Evolutionary conservation across 2,113 vertebrate genomes (phyloP), one percentile per base, ranked within the genome.

Genomic region (Peromyscus polionotus): DNA sequence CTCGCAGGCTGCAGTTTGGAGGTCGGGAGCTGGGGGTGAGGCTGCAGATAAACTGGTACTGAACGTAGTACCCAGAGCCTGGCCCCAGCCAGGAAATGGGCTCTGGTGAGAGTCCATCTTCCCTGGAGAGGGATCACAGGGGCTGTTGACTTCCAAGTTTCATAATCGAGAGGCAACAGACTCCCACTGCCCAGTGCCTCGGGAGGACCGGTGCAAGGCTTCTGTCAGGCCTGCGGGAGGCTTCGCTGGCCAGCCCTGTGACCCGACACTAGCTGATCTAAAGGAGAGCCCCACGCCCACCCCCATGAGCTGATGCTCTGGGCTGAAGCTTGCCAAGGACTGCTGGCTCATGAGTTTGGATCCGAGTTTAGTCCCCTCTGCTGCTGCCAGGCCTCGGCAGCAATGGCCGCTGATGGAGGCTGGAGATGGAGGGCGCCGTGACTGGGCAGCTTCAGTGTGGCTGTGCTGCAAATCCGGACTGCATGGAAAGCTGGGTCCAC

Each of bases 131-230:
- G n/a, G 33, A 67, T 20, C 22, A 12, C 14, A 4, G 4, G 57
- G 42, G 31, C 57, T 42, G 20, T 0, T 13, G 3, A 42, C 39
- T 95, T 93, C 76, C 13, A 76, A 65, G n/a, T 65, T 85, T 77
- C 90, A 89, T 81, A 81, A 96, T 63, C 84, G 77, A 93, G 65
- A 91, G 36, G 81, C 7, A 0, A 68, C 90, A 94, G 70, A 51
- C 16, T 92, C 85, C 80, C 45, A 51, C 51, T 90, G 95, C 76
- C 92, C 57, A 16, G 31, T 89, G 16, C 90, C 5, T 22, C 42
- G 39, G 24, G 75, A 91, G 65, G 54, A 61, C 76, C 42, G 59
- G 2, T 33, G 72, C 6, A n/a, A 68, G 72, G 84, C 59, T 95
- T 57, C 28, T 86, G 81, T 83, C 11, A 9, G 85, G 63, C 63